A percentile compares a stretch with the other conserved stretches of the same genome.
phyloP scores from a whole-genome alignment of 2,888 invertebrate species.

The Polyploca ridens region DNA sequence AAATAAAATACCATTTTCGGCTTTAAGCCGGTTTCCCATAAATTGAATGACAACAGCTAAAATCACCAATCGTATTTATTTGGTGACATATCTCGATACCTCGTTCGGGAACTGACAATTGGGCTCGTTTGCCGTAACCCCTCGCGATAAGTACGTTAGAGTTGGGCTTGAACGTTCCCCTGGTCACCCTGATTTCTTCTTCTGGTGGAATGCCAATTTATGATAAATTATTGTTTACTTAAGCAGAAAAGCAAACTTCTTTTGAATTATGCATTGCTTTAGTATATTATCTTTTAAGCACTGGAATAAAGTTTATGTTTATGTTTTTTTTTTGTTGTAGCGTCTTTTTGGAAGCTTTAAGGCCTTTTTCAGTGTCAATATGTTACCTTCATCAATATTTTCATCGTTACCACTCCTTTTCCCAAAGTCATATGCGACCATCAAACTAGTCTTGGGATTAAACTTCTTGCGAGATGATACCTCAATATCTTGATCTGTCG shows the following conservation, averaged over 20 bases:
- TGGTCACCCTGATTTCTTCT: constrained; percentile 71
- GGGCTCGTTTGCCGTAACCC: constrained; percentile 65
- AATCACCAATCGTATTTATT: constrained; percentile 36
- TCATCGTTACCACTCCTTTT: constrained; percentile 70
- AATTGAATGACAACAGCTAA: constrained; percentile 24
- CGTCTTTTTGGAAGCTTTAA: neutral
- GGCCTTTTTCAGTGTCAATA: constrained; percentile 15
- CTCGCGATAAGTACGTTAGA: constrained; percentile 73
- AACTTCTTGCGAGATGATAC: constrained; percentile 55
- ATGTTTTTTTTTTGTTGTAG: constrained; percentile 15
- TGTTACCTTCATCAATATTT: constrained; percentile 68
- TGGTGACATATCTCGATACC: constrained; percentile 46
- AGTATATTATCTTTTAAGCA: neutral
- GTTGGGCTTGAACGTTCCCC: constrained; percentile 70
- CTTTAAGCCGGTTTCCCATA: constrained; percentile 37
- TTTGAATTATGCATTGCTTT: neutral
- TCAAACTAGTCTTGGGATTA: constrained; percentile 63
- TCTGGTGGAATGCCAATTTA: constrained; percentile 64
- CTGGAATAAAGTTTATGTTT: neutral
- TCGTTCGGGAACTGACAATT: constrained; percentile 37
- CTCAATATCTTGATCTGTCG: constrained; percentile 46
- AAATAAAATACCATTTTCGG: constrained; percentile 18
- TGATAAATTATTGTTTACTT: constrained; percentile 33
- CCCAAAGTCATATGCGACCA: constrained; percentile 71
- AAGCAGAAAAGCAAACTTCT: constrained; percentile 19